A percentile compares a stretch with the other conserved stretches of the same genome.
Evolutionary conservation across 2,888 invertebrate species (phyloP).

Genomic region (Rhagonycha fulva): DNA sequence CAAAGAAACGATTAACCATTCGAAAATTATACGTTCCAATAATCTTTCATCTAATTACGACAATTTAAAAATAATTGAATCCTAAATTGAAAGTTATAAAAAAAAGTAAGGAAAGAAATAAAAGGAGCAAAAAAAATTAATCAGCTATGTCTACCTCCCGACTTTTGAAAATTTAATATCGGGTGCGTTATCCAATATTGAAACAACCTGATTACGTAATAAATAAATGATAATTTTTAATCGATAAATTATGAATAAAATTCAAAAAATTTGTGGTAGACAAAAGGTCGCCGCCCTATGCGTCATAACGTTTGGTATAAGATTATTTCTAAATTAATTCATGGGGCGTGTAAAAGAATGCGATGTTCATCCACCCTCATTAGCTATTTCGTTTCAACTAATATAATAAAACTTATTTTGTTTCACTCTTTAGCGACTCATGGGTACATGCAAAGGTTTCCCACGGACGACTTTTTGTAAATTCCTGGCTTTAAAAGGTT

Average conservation of each 20-base stretch:
- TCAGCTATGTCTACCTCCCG: not conserved
- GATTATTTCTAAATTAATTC: conserved; percentile 43
- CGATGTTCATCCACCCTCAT: conserved; percentile 34
- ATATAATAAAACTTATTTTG: conserved; percentile 26
- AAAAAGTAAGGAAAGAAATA: not conserved
- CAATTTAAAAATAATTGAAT: not conserved
- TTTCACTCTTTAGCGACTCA: conserved; percentile 28
- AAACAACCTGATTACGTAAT: not conserved
- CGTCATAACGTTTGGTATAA: conserved; percentile 31
- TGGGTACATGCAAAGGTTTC: conserved; percentile 50
- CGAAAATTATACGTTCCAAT: not conserved
- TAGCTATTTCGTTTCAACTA: conserved; percentile 24
- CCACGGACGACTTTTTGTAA: conserved; percentile 54
- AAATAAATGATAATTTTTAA: not conserved
- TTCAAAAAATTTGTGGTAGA: conserved; percentile 24
- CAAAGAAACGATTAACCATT: not conserved
- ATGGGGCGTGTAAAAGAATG: conserved; percentile 46
- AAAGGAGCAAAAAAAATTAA: not conserved
- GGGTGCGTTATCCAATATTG: not conserved
- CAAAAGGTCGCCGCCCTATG: conserved; percentile 35
- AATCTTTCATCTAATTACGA: not conserved
- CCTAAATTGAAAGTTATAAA: not conserved
- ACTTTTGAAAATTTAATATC: not conserved
- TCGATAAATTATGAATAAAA: conserved; percentile 1
- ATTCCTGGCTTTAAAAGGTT: conserved; percentile 49